A percentile compares a stretch with the other conserved stretches of the same genome.
Conservation (phyloP, 2,113 vertebrate species). For the Rhynchomys soricoides region DNA sequence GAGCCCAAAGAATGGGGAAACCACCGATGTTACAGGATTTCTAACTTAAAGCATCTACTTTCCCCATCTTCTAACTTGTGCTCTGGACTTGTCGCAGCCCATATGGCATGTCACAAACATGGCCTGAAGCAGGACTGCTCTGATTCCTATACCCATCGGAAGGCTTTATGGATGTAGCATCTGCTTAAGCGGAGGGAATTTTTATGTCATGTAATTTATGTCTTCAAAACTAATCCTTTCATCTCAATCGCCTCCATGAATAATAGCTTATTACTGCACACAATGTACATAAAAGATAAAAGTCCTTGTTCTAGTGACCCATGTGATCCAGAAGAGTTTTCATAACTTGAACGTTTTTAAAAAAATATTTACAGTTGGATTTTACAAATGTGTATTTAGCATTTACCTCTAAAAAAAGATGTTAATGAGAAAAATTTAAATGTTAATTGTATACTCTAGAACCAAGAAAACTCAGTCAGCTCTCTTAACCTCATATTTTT, state of each 20-base stretch:
- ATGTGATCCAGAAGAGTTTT: constrained; percentile 6
- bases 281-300: constrained; percentile 32
- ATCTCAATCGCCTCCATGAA: background rate
- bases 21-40: background rate
- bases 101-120: background rate
- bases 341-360: constrained; percentile 11
- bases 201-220: constrained; percentile 15
- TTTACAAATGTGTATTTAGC: constrained; percentile 58
- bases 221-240: constrained; percentile 26
- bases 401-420: background rate
- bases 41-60: background rate
- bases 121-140: background rate
- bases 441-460: background rate
- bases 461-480: background rate
- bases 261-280: background rate
- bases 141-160: constrained; percentile 33
- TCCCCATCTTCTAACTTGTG: background rate
- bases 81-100: background rate
- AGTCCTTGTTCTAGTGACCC: background rate
- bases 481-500: constrained; percentile 21
- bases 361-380: constrained; percentile 22
- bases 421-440: constrained; percentile 40
- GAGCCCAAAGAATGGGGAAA: background rate
- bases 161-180: constrained; percentile 57
- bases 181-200: constrained; percentile 31